Percentiles rank a stretch among this genome's conserved stretches.
Evolutionary conservation across 2,888 invertebrate genomes (phyloP).

Genomic region (Drosophila mimica): DNA sequence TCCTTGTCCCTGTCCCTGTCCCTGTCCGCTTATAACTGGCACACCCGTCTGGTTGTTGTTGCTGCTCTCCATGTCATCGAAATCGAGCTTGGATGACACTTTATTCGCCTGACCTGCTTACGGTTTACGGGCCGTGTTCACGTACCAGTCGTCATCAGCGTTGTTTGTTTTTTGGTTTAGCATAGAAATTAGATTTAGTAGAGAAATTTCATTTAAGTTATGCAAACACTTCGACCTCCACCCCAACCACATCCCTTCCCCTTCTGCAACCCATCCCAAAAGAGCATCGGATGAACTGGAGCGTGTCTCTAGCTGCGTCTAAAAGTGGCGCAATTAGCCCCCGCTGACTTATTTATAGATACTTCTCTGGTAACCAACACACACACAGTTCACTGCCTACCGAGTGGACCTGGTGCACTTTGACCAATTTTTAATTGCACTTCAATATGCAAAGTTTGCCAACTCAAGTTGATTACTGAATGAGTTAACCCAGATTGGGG

Average conservation of each 20-base stretch:
- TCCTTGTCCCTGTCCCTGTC: constrained; percentile 40
- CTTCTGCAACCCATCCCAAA: constrained; percentile 3
- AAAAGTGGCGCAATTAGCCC: constrained; percentile 67
- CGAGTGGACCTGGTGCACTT: constrained; percentile 46
- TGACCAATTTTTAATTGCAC: constrained; percentile 52
- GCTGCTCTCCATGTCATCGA: constrained; percentile 77
- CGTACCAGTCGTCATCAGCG: constrained; percentile 25
- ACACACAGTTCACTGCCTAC: constrained; percentile 40
- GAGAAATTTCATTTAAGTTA: constrained; percentile 74
- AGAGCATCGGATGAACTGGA: constrained; percentile 62
- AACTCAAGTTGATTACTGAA: constrained; percentile 26
- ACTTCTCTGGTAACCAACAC: constrained; percentile 11
- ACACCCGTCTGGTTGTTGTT: constrained; percentile 69
- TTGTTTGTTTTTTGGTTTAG: constrained; percentile 75
- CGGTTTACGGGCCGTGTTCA: constrained; percentile 19
- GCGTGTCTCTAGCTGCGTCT: constrained; percentile 46
- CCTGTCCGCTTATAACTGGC: constrained; percentile 56
- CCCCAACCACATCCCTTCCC: background rate
- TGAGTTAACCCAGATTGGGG: background rate
- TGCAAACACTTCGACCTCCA: constrained; percentile 58
- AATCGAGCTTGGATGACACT: constrained; percentile 84
- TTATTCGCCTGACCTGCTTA: constrained; percentile 79
- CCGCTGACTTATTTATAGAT: constrained; percentile 71
- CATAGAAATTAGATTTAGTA: constrained; percentile 76
- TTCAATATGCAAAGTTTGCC: constrained; percentile 50